Conservation (phyloP, 2,113 vertebrate species). For the Vicugna pacos region DNA sequence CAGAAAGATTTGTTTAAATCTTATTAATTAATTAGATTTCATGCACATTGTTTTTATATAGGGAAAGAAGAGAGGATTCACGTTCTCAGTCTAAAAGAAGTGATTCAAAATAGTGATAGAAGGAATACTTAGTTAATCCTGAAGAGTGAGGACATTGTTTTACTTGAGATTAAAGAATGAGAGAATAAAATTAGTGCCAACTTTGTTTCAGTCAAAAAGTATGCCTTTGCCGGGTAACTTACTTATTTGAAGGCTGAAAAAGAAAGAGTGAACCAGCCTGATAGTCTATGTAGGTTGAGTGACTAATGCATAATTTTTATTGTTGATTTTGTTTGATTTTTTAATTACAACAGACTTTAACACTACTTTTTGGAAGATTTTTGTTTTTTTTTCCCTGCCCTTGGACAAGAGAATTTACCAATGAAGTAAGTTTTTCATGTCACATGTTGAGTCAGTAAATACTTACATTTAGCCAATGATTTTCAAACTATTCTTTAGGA, state of each 20-base stretch:
- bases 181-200: background rate
- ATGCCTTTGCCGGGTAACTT: background rate
- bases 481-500: constrained; percentile 46
- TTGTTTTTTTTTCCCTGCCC: background rate
- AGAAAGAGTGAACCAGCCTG: background rate
- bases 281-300: background rate
- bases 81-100: constrained; percentile 17
- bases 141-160: background rate
- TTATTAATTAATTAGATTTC: background rate
- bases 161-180: constrained; percentile 8
- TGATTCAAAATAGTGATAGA: constrained; percentile 6
- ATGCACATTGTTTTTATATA: constrained; percentile 1
- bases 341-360: background rate
- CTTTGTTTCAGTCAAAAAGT: constrained; percentile 21
- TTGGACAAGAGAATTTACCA: background rate
- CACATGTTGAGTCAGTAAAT: background rate
- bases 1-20: constrained; percentile 27
- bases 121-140: constrained; percentile 19
- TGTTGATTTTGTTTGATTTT: background rate
- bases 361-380: background rate
- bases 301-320: background rate
- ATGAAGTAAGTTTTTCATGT: constrained; percentile 19
- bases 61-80: background rate
- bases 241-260: constrained; percentile 18
- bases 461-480: constrained; percentile 37